Conservation (phyloP, 2,797 vertebrate genomes). For the Mionectes olivaceus region DNA sequence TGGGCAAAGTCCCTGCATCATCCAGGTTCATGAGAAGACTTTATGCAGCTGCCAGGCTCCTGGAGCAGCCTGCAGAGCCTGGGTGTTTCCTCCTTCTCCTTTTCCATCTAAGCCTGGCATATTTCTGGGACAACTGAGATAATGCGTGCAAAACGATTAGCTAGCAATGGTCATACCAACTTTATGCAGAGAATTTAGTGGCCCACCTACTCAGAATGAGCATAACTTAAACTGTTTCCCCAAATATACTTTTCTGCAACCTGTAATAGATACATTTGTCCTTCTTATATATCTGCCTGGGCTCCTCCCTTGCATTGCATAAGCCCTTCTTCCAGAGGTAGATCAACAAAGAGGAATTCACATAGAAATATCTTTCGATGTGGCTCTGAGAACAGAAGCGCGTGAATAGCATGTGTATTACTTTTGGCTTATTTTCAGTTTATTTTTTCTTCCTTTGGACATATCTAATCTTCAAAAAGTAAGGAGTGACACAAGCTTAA, state of each 20-base stretch:
- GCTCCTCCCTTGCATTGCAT: background rate
- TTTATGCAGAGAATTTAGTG: background rate
- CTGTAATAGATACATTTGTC: background rate
- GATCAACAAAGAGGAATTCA: background rate
- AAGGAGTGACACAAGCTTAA: background rate
- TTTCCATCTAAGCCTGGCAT: background rate
- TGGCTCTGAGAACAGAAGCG: background rate
- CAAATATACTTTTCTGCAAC: background rate
- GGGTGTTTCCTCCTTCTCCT: accelerated
- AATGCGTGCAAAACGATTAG: background rate
- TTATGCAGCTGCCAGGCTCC: background rate
- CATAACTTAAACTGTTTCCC: background rate
- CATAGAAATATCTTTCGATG: background rate
- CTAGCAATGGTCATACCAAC: background rate
- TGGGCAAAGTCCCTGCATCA: background rate
- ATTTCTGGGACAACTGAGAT: background rate
- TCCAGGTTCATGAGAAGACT: accelerated
- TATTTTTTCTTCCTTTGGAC: background rate
- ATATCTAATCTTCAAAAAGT: background rate
- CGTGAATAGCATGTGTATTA: background rate
- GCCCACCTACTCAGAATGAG: background rate
- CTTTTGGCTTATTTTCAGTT: background rate
- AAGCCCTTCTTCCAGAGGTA: background rate
- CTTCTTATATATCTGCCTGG: background rate
- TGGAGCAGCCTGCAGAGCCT: background rate